Base-by-base conservation (phyloP, 2,113 vertebrate species). In the Sakesphorus luctuosus region DNA sequence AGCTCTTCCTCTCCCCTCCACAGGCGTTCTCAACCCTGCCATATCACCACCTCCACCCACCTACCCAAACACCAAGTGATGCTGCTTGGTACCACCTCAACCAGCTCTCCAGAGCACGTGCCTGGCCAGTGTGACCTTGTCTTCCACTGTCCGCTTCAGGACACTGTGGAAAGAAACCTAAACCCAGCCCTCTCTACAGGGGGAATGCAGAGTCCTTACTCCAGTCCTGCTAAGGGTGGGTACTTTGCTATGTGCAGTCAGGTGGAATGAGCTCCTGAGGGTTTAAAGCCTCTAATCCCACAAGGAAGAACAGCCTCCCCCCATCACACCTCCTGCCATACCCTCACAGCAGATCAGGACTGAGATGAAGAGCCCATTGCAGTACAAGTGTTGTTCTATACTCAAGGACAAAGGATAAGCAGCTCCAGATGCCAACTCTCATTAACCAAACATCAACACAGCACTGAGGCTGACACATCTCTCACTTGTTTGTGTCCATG, bases 361-460 rank as follows among this genome's bases (percentile, higher is more conserved):
- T 2, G 56, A 89, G 53, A 65, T 47, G 59, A 31, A 8, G 33
- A 61, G 65, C 77, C 35, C 9, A 0, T 25, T 52, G 62, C n/a
- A 56, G 44, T 10, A 58, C 17, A 44, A 79, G 52, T 15, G 67
- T 24, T 75, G 53, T 23, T 78, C 67, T 61, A 28, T 21, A 38
- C 50, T 56, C 75, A 91, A 96, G 89, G 78, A 71, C 84, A 76
- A 38, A 19, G 66, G 74, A 93, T 52, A 47, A 96, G 63, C 90
- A 87, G 74, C 71, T 91, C 69, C 66, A 89, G 84, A 85, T 63
- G 90, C 58, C 87, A 93, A 1, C 78, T 91, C 78, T 62, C 78
- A 83, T 93, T 62, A 96, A 33, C 6, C 62, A 75, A 46, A 47
- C 77, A 72, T 13, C 13, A 29, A 19, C 1, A 17, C 0, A 67